These are phyloP conservation scores for Hedychridium roseum DNA, from an alignment of 2,888 invertebrate genomes.

Conservation along the genomic window DNA sequence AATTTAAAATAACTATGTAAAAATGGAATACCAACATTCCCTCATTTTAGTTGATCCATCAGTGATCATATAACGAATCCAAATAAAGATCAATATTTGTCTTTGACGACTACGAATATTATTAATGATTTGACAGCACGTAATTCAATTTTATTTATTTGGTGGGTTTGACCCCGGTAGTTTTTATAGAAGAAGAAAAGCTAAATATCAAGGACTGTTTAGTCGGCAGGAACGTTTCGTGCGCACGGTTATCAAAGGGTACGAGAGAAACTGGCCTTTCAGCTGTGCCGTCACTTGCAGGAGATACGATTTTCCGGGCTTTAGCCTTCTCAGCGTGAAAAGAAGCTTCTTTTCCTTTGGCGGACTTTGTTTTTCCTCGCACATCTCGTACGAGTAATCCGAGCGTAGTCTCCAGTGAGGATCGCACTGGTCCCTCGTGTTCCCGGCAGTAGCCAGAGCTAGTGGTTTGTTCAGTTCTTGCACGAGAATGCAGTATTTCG, in stretches of 20 bases:
- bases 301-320: slow-evolving; percentile 51
- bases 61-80: too few relatives aligned
- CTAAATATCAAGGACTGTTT: too few relatives aligned
- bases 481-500: slow-evolving; percentile 53
- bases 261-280: slow-evolving; percentile 51
- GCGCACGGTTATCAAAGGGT: slow-evolving; percentile 51
- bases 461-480: slow-evolving; percentile 45
- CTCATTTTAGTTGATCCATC: too few relatives aligned
- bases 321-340: slow-evolving; percentile 48
- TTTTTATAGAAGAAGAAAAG: too few relatives aligned
- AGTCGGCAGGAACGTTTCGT: slow-evolving; percentile 48
- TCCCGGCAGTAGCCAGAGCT: slow-evolving; percentile 39
- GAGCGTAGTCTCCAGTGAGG: slow-evolving; percentile 52
- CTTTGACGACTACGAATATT: too few relatives aligned
- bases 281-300: slow-evolving; percentile 53
- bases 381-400: slow-evolving; percentile 49
- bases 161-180: too few relatives aligned
- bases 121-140: too few relatives aligned
- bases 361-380: slow-evolving; percentile 48
- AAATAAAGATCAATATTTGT: too few relatives aligned
- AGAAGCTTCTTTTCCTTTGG: slow-evolving; percentile 46
- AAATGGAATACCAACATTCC: too few relatives aligned
- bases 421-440: slow-evolving; percentile 51
- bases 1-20: too few relatives aligned
- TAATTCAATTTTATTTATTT: too few relatives aligned